Evolutionary conservation across 2,797 vertebrate genomes (phyloP).

Genomic region (Muscicapa striata): DNA sequence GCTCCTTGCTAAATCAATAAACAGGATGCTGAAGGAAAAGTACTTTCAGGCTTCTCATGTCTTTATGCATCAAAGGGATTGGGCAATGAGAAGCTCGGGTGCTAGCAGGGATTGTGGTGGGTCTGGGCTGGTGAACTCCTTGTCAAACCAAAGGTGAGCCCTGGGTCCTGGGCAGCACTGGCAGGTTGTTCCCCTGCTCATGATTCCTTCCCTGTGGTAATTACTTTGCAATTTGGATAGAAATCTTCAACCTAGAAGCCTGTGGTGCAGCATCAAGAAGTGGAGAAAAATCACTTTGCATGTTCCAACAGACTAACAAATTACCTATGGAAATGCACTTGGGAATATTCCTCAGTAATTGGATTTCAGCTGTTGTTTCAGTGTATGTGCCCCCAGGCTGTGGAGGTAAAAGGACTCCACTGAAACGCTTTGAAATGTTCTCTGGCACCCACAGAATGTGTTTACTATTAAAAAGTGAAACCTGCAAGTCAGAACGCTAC

Average conservation of each 20-base stretch:
- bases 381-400: conserved; percentile 36
- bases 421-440: conserved; percentile 69
- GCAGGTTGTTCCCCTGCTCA: neutral
- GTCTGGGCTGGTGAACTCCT: neutral
- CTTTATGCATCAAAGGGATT: conserved; percentile 21
- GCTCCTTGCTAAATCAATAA: conserved; percentile 66
- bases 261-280: neutral
- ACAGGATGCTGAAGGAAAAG: conserved; percentile 55
- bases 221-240: neutral
- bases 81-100: neutral
- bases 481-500: conserved; percentile 57
- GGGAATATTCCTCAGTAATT: conserved; percentile 69
- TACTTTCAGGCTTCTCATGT: conserved; percentile 28
- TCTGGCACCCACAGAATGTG: conserved; percentile 57
- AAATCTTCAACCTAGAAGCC: neutral
- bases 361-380: conserved; percentile 70
- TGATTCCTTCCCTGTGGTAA: neutral
- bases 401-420: conserved; percentile 59
- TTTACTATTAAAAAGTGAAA: conserved; percentile 71
- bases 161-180: neutral
- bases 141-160: neutral
- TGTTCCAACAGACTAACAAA: conserved; percentile 71
- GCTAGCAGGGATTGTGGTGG: neutral
- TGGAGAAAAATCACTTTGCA: conserved; percentile 60
- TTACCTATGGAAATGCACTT: conserved; percentile 73